Base-by-base conservation (phyloP, 2,888 invertebrate genomes). In the Athetis lepigone region DNA sequence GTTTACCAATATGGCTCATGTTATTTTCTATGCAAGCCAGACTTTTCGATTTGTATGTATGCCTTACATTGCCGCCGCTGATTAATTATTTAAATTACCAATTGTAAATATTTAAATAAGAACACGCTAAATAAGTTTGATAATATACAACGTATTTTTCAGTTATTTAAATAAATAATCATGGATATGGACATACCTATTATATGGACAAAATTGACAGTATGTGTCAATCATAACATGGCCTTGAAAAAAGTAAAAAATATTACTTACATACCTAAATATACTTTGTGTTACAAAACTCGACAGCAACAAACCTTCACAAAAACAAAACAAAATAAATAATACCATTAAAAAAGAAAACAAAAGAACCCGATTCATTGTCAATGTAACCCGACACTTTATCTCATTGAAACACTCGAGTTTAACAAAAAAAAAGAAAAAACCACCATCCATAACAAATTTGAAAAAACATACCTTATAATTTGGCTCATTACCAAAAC, bases 401-500 rank as follows among this genome's bases (percentile, higher is more conserved):
- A 92, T 91, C 92, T 88, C 85, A 55, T 65, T 79, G 80, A 80
- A 83, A 84, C 91, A 91, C 87, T 68, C 69, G 23, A 58, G 23
- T 1, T 51, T n/a, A n/a, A n/a, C n/a, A 77, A 79, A 55, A 65
- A 61, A 72, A 60, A 69, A 75, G 80, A 80, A 77, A 86, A 89
- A 88, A 85, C 85, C 83, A 82, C 77, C 63, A 60, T 70, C 80
- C 90, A 87, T 90, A 89, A 86, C 85, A 89, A 91, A 81, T 81
- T 75, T 65, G 65, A 71, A 91, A 90, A 90, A 89, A 88, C 82
- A 89, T 70, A 78, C 92, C 92, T 93, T 91, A 93, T 94, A 94
- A 95, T 94, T 92, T 88, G 91, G 88, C 92, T 92, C 95, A 93
- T 95, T 95, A 94, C 92, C 85, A 89, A 88, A 90, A 88, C 86